These are phyloP conservation scores for Agriopis leucophaearia DNA, from an alignment of 2,888 invertebrate genomes.

Conservation along the genomic window DNA sequence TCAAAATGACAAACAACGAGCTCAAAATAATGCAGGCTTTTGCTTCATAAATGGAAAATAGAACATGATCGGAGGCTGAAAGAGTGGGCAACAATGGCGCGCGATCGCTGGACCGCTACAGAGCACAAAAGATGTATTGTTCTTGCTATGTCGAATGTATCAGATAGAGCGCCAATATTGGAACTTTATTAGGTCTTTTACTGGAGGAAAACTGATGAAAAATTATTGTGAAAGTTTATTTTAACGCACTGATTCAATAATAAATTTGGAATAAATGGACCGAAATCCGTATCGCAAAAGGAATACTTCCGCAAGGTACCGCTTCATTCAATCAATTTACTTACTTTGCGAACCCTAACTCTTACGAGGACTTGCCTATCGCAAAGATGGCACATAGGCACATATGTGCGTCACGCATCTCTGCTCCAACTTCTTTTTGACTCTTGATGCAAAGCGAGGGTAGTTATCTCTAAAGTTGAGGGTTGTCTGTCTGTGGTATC, in stretches of 20 bases:
- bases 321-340: too few species aligned
- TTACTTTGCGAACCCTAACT: too few species aligned
- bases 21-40: constrained; percentile 66
- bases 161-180: constrained; percentile 69
- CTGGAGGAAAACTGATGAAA: constrained; percentile 53
- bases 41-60: constrained; percentile 73
- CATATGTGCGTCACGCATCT: too few species aligned
- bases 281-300: too few species aligned
- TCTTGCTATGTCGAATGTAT: constrained; percentile 81
- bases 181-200: constrained; percentile 68
- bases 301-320: too few species aligned
- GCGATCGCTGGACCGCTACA: constrained; percentile 72
- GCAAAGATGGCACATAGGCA: too few species aligned
- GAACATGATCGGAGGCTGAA: constrained; percentile 75
- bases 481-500: too few species aligned
- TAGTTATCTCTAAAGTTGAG: too few species aligned
- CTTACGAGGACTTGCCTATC: too few species aligned
- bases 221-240: constrained; percentile 16
- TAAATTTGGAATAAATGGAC: too few species aligned
- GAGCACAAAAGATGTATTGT: constrained; percentile 79
- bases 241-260: not conserved
- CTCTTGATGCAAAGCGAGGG: too few species aligned
- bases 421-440: too few species aligned
- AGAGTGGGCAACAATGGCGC: constrained; percentile 63
- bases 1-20: constrained; percentile 50